Evolutionary conservation across 2,797 vertebrate genomes (phyloP).

Genomic region (Florisuga fusca): DNA sequence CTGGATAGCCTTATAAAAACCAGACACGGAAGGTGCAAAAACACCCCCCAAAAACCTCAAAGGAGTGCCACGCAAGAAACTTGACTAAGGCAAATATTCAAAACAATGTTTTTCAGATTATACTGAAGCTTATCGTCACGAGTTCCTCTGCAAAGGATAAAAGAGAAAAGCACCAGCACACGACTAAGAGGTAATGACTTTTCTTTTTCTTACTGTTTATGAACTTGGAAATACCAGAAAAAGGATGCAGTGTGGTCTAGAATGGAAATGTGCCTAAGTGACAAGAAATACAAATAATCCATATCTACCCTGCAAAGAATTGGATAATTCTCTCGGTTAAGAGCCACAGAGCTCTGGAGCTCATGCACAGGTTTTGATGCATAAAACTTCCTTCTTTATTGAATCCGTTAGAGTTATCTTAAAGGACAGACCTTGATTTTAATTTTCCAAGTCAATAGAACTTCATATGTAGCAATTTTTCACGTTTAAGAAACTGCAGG

Average conservation of each 20-base stretch:
- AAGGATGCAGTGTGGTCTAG: background rate
- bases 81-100: conserved; percentile 2
- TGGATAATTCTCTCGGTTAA: background rate
- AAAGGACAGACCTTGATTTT: conserved; percentile 22
- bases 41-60: background rate
- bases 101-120: conserved; percentile 24
- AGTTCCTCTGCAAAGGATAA: conserved; percentile 13
- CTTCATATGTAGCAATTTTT: background rate
- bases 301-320: background rate
- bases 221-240: background rate
- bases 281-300: background rate
- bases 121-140: conserved; percentile 22
- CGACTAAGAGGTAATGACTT: conserved; percentile 69
- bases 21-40: background rate
- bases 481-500: conserved; percentile 38
- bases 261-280: background rate
- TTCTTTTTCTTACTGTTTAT: background rate
- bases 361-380: background rate
- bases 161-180: conserved; percentile 1
- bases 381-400: background rate
- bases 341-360: background rate
- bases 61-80: background rate
- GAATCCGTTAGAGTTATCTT: background rate
- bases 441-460: conserved; percentile 30
- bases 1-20: background rate